A percentile compares a stretch with the other conserved stretches of the same genome.
phyloP scores from a whole-genome alignment of 2,797 vertebrate genomes.

The Onychomys arenicola region DNA sequence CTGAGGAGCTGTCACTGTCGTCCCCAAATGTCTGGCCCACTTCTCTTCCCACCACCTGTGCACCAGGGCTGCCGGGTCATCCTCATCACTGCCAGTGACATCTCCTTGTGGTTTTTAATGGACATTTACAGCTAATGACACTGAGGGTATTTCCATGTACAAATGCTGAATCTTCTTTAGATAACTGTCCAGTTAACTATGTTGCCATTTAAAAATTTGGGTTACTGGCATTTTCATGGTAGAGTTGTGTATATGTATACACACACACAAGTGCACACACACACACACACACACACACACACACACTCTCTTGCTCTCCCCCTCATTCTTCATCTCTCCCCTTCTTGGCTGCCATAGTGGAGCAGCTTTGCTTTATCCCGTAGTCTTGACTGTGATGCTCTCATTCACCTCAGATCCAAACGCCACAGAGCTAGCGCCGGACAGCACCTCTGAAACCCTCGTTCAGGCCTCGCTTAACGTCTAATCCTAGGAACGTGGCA shows the following conservation, averaged over 20 bases:
- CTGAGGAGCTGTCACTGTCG: background rate
- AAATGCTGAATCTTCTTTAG: slow-evolving; percentile 4
- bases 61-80: background rate
- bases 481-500: background rate
- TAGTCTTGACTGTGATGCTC: background rate
- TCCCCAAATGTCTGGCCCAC: background rate
- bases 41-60: background rate
- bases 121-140: background rate
- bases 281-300: no score
- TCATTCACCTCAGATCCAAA: background rate
- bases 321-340: no score
- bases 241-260: background rate
- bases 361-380: background rate
- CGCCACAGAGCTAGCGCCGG: background rate
- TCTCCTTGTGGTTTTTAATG: background rate
- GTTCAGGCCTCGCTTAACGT: background rate
- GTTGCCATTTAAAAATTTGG: background rate
- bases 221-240: background rate
- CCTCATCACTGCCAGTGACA: background rate
- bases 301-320: background rate
- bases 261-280: background rate
- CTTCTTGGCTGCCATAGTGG: background rate
- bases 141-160: background rate
- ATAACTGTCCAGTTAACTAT: slow-evolving; percentile 17
- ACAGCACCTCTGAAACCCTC: background rate